Percentiles rank a stretch among this genome's conserved stretches.
These are phyloP conservation scores for Caenorhabditis imperialis DNA, from an alignment of 2,888 invertebrate species.

Conservation along the genomic window DNA sequence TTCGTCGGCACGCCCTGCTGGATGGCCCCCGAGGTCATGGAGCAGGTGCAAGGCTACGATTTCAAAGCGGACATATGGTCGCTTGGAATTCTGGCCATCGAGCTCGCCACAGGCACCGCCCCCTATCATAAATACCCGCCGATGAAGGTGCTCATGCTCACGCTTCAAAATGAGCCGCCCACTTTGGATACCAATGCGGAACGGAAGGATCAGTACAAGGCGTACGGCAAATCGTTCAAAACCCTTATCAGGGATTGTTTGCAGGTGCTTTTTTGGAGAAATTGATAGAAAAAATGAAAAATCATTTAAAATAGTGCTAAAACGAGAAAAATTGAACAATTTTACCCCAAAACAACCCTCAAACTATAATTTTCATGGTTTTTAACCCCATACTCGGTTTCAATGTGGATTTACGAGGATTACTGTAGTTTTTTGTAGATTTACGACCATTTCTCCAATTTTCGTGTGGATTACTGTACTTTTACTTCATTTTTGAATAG, in stretches of 20 bases:
- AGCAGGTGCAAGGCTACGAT: conserved; percentile 92
- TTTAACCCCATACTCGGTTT: no score
- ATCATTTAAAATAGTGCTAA: no score
- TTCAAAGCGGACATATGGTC: conserved; percentile 92
- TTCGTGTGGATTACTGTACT: no score
- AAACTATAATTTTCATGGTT: no score
- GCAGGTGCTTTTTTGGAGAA: conserved; percentile 84
- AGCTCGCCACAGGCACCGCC: conserved; percentile 97
- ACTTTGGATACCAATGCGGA: conserved; percentile 94
- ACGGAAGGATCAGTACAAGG: conserved; percentile 96
- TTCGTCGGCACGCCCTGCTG: conserved; percentile 99
- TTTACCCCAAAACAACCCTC: no score
- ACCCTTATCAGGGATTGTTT: conserved; percentile 97
- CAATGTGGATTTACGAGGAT: no score
- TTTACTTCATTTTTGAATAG: no score
- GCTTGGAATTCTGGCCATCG: conserved; percentile 96
- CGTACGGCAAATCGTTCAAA: conserved; percentile 90
- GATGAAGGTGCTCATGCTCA: conserved; percentile 98
- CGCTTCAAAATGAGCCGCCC: conserved; percentile 97
- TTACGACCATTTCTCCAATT: no score
- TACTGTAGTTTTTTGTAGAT: no score
- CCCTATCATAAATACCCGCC: conserved; percentile 99
- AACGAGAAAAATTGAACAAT: no score
- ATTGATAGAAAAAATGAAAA: background rate
- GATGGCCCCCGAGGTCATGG: conserved; percentile 99